Base-by-base conservation (phyloP, 2,797 vertebrate species). In the Spheniscus humboldti region DNA sequence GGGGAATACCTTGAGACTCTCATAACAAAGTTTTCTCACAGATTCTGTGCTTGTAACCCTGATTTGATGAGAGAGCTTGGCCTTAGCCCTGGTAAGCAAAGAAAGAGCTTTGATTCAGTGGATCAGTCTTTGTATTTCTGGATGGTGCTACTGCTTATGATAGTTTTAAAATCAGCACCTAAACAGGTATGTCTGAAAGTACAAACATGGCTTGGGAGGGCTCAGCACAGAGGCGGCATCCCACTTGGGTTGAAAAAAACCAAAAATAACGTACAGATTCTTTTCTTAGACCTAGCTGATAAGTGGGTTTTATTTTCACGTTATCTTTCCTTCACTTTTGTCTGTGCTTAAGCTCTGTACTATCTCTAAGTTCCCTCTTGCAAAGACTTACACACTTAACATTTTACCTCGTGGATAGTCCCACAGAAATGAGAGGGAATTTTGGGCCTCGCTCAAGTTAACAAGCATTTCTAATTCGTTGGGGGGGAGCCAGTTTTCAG, bases 1-100 rank as follows among this genome's bases (percentile, higher is more conserved):
- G 99, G 99, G 43, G 99, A 99, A 91, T 99, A 99, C 97, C 98
- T 99, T 96, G 99, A 99, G 98, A 99, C 99, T 83, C 99, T 99
- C 94, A 99, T 99, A 96, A 99, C 99, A 87, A 99, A 99, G 97
- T 99, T 99, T 97, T 99, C 99, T 90, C 99, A 99, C 97, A 98
- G 99, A 87, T 99, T 99, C 97, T 99, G 99, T 97, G 98, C 99
- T 98, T 99, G 99, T 94, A 99, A 99, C 97, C 99, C 99, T 41
- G 98, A 97, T 60, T 98, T 99, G 92, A 99, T 99, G 96, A 98
- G 98, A 96, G 99, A 99, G 16, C 98, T 99, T 97, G 99, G 99
- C 97, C 99, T 99, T 97, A 99, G 99, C 97, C 99, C 99, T 93
- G 99, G 99, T 99, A 97, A 99, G 99, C 93, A 95, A 94, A 47